phyloP scores from a whole-genome alignment of 2,888 invertebrate genomes.

The Scaptodrosophila latifasciaeformis region DNA sequence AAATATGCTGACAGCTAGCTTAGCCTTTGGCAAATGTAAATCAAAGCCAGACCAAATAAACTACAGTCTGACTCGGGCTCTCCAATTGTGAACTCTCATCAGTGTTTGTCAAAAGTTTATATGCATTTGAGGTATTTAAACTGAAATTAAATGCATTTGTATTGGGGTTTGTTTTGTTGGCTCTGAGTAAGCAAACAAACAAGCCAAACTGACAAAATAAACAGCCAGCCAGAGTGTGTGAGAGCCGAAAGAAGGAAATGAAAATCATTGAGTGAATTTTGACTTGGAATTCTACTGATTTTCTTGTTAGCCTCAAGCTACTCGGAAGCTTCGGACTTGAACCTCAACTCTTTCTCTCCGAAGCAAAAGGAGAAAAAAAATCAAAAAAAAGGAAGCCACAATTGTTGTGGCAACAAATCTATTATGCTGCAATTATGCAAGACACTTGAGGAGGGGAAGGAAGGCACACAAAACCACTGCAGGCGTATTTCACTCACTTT shows the following conservation, averaged over 20 bases:
- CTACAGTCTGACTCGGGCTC: too few relatives aligned
- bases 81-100: too few relatives aligned
- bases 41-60: conserved; percentile 45
- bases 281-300: too few relatives aligned
- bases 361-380: neutral
- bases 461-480: conserved; percentile 24
- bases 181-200: conserved; percentile 52
- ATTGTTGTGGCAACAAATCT: conserved; percentile 59
- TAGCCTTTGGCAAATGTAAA: conserved; percentile 44
- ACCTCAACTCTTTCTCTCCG: too few relatives aligned
- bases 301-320: too few relatives aligned
- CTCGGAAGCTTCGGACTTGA: too few relatives aligned
- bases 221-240: neutral
- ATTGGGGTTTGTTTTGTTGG: too few relatives aligned
- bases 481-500: conserved; percentile 16
- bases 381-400: conserved; percentile 10
- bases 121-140: conserved; percentile 67
- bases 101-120: conserved; percentile 65
- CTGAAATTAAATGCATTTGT: conserved; percentile 72
- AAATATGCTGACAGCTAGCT: conserved; percentile 49
- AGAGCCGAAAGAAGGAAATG: too few relatives aligned
- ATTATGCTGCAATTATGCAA: conserved; percentile 66
- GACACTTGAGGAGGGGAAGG: conserved; percentile 53
- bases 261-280: neutral
- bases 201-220: conserved; percentile 29